Evolutionary conservation across 2,888 invertebrate genomes (phyloP).

Genomic region (Sarcophaga caerulescens): DNA sequence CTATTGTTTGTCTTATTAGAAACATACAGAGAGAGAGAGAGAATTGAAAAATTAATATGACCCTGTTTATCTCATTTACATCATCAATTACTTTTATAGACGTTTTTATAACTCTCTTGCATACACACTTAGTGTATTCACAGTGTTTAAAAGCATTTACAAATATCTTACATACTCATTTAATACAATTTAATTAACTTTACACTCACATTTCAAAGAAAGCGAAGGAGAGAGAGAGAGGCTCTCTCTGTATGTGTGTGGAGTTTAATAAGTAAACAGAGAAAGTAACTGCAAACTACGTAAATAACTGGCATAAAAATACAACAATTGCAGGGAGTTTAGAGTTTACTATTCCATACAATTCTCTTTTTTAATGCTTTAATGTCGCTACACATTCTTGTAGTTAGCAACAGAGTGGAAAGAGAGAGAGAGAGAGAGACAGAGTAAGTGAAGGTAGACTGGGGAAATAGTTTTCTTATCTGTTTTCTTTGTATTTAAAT

Average conservation of each 20-base stretch:
- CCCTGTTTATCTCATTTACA: slow-evolving; percentile 13
- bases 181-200: slow-evolving; percentile 65
- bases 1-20: background rate
- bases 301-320: background rate
- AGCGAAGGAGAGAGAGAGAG: background rate
- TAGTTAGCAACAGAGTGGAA: background rate
- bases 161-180: slow-evolving; percentile 49
- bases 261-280: background rate
- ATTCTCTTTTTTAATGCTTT: background rate
- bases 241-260: too few species aligned
- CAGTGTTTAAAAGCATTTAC: slow-evolving; percentile 52
- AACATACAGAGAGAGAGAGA: background rate
- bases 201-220: slow-evolving; percentile 24
- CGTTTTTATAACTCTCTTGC: slow-evolving; percentile 14
- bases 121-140: background rate
- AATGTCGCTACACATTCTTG: background rate
- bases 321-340: slow-evolving; percentile 3
- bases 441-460: too few species aligned
- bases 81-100: slow-evolving; percentile 34
- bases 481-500: slow-evolving; percentile 20
- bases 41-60: slow-evolving; percentile 20
- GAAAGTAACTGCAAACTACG: background rate
- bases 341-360: background rate
- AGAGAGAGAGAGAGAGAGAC: too few species aligned
- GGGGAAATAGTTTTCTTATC: background rate